phyloP scores from a whole-genome alignment of 2,888 invertebrate species.

The Mimumesa dahlbomi region DNA sequence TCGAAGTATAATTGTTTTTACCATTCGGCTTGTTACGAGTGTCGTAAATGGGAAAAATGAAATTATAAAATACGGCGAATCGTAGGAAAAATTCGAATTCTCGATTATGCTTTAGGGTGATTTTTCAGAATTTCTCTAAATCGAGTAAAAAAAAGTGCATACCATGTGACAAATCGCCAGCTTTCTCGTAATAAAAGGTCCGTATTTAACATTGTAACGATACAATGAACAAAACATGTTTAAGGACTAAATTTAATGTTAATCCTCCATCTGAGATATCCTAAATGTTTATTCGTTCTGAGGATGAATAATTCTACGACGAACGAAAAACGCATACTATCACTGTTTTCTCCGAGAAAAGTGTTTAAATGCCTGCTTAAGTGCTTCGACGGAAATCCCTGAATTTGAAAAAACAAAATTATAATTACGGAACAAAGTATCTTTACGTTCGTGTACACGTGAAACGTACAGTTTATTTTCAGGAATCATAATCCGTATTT shows the following conservation, averaged over 20 bases:
- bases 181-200: no score
- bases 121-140: no score
- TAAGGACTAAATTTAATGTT: constrained; percentile 3
- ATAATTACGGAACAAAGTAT: background rate
- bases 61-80: no score
- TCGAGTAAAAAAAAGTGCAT: no score
- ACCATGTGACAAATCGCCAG: no score
- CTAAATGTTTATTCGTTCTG: constrained; percentile 7
- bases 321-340: background rate
- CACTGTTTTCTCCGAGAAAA: no score
- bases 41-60: no score
- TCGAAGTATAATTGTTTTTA: no score
- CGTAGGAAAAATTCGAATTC: no score
- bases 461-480: background rate
- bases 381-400: background rate
- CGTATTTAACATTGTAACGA: background rate
- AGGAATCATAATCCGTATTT: no score
- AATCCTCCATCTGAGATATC: constrained; percentile 8
- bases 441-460: background rate
- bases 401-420: background rate
- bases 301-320: background rate
- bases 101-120: no score
- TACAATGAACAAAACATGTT: background rate
- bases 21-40: no score
- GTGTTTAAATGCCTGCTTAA: background rate